phyloP scores from a whole-genome alignment of 2,888 invertebrate genomes.

The Leptinotarsa peninsularis region DNA sequence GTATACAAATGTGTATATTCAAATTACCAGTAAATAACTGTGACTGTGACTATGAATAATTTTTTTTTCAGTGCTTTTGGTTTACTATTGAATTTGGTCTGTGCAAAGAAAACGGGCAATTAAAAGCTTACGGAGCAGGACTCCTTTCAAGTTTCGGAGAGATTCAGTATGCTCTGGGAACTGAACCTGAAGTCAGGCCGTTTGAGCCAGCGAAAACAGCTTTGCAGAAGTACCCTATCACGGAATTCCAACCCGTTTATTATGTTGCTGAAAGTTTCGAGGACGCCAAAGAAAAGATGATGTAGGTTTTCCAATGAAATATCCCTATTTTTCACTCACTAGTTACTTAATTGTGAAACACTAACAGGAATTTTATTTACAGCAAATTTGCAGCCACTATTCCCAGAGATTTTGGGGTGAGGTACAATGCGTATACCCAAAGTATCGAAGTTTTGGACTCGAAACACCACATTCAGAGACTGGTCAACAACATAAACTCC shows the following conservation, averaged over 20 bases:
- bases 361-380: not conserved
- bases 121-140: slow-evolving; percentile 97
- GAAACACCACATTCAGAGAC: slow-evolving; percentile 85
- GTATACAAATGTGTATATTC: no score
- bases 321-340: not conserved
- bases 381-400: slow-evolving; percentile 5
- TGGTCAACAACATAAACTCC: slow-evolving; percentile 83
- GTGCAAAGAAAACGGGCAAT: slow-evolving; percentile 89
- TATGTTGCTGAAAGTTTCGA: slow-evolving; percentile 96
- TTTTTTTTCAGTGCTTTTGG: slow-evolving; percentile 89
- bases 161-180: slow-evolving; percentile 91
- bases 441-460: slow-evolving; percentile 94
- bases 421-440: slow-evolving; percentile 97
- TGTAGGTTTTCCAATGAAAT: slow-evolving; percentile 74
- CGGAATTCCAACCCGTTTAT: slow-evolving; percentile 96
- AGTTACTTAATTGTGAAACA: not conserved
- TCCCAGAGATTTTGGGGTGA: slow-evolving; percentile 85
- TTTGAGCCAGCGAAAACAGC: slow-evolving; percentile 93
- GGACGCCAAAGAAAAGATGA: slow-evolving; percentile 96
- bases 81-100: slow-evolving; percentile 98
- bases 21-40: no score
- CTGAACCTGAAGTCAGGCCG: slow-evolving; percentile 83
- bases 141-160: slow-evolving; percentile 97
- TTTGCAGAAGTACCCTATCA: slow-evolving; percentile 94
- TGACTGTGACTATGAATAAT: no score